A percentile compares a stretch with the other conserved stretches of the same genome.
These are phyloP conservation scores for Drosophila kepulauana DNA, from an alignment of 1,140 invertebrate species.

Conservation along the genomic window DNA sequence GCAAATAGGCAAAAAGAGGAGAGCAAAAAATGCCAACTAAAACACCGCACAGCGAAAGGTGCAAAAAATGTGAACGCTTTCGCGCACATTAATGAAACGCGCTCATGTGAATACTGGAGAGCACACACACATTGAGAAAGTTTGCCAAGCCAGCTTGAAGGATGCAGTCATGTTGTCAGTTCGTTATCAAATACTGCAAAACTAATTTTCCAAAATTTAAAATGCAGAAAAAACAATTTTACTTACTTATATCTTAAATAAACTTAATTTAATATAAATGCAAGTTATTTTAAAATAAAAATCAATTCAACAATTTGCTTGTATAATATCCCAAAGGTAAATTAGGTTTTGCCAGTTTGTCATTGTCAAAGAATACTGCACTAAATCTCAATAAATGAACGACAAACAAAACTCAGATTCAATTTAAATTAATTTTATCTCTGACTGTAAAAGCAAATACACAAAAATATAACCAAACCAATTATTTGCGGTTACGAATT, in stretches of 20 bases:
- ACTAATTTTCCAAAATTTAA: background rate
- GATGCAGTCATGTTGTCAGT: conserved; percentile 8
- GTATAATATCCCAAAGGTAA: too few species aligned
- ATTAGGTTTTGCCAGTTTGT: too few species aligned
- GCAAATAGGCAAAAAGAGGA: conserved; percentile 13
- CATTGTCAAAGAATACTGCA: too few species aligned
- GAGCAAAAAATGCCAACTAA: conserved; percentile 20
- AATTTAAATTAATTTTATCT: conserved; percentile 39
- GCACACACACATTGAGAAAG: conserved; percentile 7
- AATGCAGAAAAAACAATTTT: too few species aligned
- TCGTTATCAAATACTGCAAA: conserved; percentile 2
- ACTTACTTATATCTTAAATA: too few species aligned
- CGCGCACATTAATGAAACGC: conserved; percentile 64
- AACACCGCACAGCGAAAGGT: conserved; percentile 24
- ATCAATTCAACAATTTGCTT: too few species aligned
- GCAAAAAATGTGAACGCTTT: conserved; percentile 56
- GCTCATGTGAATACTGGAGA: conserved; percentile 34
- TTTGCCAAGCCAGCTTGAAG: background rate
- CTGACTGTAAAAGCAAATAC: background rate
- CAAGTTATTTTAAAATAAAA: too few species aligned
- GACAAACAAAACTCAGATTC: background rate
- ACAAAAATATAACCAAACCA: conserved; percentile 23
- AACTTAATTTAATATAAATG: too few species aligned
- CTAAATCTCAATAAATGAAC: background rate
- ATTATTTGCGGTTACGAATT: conserved; percentile 35